phyloP scores from a whole-genome alignment of 2,888 invertebrate genomes.

The Cosmia trapezina region DNA sequence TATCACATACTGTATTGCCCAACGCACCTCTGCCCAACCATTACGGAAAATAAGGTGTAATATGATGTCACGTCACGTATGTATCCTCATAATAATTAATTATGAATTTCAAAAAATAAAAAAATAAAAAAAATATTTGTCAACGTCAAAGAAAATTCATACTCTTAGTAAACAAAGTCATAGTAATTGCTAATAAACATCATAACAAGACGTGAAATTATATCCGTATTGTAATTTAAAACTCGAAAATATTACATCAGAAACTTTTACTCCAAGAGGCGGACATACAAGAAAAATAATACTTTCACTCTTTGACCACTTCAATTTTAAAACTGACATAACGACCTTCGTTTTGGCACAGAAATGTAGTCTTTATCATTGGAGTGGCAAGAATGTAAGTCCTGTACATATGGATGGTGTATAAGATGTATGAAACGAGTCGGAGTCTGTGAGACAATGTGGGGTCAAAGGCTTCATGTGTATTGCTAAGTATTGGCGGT shows the following conservation, averaged over 20 bases:
- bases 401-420: constrained; percentile 22
- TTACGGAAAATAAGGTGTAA: no score
- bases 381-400: constrained; percentile 55
- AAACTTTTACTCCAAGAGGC: constrained; percentile 86
- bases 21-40: no score
- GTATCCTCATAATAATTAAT: no score
- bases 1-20: no score
- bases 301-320: constrained; percentile 83
- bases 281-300: constrained; percentile 83
- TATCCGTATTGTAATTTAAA: constrained; percentile 68
- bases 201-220: constrained; percentile 65
- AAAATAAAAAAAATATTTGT: not conserved
- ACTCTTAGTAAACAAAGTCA: not conserved
- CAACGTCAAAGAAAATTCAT: not conserved
- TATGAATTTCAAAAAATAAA: not conserved
- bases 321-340: constrained; percentile 68
- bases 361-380: constrained; percentile 57
- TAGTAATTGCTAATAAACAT: constrained; percentile 59
- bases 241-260: constrained; percentile 84
- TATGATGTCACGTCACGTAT: no score
- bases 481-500: constrained; percentile 62
- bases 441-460: constrained; percentile 78
- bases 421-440: constrained; percentile 50
- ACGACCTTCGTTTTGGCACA: constrained; percentile 37
- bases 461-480: constrained; percentile 82